These are phyloP conservation scores for Avahi laniger DNA, from an alignment of 2,797 vertebrate species.

Conservation along the genomic window DNA sequence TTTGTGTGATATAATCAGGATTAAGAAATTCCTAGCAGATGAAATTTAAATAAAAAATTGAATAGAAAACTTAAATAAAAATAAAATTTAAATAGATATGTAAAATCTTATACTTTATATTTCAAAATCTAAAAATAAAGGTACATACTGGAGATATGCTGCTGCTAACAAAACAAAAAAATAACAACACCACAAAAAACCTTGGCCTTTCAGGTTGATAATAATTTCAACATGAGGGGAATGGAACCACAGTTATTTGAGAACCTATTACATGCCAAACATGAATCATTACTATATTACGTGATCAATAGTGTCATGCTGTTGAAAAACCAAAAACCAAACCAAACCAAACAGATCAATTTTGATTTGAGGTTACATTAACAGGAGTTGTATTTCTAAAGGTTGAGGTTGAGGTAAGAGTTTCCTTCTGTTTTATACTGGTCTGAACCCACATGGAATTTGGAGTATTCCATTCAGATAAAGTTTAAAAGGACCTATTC, in stretches of 20 bases:
- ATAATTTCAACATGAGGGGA: background rate
- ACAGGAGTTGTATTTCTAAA: background rate
- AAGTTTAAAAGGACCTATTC: background rate
- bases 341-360: background rate
- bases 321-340: background rate
- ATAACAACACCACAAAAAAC: background rate
- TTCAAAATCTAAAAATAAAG: background rate
- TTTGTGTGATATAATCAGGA: background rate
- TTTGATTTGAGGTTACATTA: background rate
- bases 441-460: background rate
- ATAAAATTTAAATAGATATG: background rate
- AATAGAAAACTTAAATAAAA: background rate
- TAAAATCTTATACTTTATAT: background rate
- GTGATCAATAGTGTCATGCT: background rate
- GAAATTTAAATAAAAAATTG: conserved; percentile 30
- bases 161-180: background rate
- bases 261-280: background rate
- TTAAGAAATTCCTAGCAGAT: background rate
- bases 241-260: background rate
- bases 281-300: background rate
- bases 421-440: background rate
- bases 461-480: background rate
- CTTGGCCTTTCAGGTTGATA: background rate
- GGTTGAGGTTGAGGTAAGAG: background rate
- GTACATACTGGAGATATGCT: background rate